Base-by-base conservation (phyloP, 2,888 invertebrate genomes). In the Eulithis prunata region DNA sequence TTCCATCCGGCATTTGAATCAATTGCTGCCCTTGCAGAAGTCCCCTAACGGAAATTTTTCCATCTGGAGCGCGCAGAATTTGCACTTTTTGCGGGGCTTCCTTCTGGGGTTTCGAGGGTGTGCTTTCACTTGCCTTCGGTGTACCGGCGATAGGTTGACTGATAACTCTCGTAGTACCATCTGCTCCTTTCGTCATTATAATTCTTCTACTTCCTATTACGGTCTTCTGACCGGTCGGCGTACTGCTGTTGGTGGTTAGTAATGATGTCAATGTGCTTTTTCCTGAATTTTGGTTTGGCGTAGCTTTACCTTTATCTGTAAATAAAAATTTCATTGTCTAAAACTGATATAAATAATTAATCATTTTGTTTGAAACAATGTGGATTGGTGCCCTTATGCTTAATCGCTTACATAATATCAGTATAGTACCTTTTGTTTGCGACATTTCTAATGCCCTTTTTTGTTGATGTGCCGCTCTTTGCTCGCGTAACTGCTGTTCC, bases 1-100 rank as follows among this genome's bases (percentile, higher is more conserved):
- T 97, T 0, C 99, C 99, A 86, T 99, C 98, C 0, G 98, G 96
- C 95, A 98, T 96, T 84, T 98, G 97, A 52, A 98, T 96, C 63
- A 99, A 91, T 82, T 98, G 98, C 83, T 99, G 99, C 61, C 98
- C 98, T 54, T 98, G 97, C 86, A 97, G 94, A 8, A 99, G 93
- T 0, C 99, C 99, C 68, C 97, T 95, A 1, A 99, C 98, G 77
- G 98, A 97, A 13, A 98, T 93, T 88, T 98, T 98, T 32, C 98
- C 98, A 86, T 98, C 98, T 0, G 97, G 96, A 0, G 97, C 96
- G 73, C 97, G 96, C 78, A 98, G 95, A 73, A 99, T 97, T 93
- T 98, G 98, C 12, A 99, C 97, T 82, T 97, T 96, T 83, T 97
- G 97, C 6, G 92, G 93, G 6, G 89, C 89, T 1, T 93, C 94